Evolutionary conservation across 2,797 vertebrate genomes (phyloP).

Genomic region (Phoeniculus purpureus): DNA sequence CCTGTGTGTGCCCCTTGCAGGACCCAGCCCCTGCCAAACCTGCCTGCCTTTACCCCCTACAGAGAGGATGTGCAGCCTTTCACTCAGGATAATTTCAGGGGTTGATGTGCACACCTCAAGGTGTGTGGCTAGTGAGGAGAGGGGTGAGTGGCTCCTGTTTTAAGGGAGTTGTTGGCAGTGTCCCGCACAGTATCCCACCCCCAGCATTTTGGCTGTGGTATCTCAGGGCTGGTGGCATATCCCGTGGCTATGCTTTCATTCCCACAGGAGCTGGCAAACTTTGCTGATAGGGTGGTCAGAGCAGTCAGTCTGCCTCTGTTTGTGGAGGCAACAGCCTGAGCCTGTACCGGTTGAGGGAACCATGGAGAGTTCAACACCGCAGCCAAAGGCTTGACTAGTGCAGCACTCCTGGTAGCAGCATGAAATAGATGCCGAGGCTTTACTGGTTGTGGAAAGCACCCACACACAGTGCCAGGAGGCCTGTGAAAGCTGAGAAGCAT

Average conservation of each 20-base stretch:
- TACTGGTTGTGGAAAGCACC: not conserved
- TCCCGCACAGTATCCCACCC: not conserved
- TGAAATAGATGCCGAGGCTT: not conserved
- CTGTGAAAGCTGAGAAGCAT: not conserved
- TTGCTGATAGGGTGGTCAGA: not conserved
- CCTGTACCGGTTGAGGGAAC: not conserved
- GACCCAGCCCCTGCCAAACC: not conserved
- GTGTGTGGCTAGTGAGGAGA: accelerated
- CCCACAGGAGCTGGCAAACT: accelerated
- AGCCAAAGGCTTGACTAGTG: not conserved
- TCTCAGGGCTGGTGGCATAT: not conserved
- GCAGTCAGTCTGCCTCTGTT: not conserved
- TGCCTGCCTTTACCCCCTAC: not conserved
- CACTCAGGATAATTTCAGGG: not conserved
- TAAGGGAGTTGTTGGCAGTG: not conserved
- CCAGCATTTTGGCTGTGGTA: not conserved
- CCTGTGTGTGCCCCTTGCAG: not conserved
- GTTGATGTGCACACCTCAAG: not conserved
- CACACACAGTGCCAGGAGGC: accelerated
- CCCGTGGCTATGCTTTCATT: accelerated
- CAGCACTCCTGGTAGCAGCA: not conserved
- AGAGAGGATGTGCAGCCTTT: not conserved
- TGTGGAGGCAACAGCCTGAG: not conserved
- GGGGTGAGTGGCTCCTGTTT: not conserved
- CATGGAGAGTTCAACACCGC: not conserved